Evolutionary conservation across 2,797 vertebrate species (phyloP).

Genomic region (Sebastolobus altivelis): DNA sequence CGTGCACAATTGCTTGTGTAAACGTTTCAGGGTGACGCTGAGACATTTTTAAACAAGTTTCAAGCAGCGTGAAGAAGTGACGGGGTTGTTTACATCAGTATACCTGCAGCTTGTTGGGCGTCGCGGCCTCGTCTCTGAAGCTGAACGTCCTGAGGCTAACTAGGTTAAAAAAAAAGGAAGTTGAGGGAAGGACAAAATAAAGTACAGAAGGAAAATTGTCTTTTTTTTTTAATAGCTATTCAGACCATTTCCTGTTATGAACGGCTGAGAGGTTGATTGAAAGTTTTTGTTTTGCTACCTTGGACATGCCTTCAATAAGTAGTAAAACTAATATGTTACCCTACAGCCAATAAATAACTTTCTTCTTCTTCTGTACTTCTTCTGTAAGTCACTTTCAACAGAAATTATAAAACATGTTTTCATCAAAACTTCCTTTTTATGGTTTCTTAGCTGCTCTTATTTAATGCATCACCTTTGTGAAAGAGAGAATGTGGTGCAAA

Average conservation of each 20-base stretch:
- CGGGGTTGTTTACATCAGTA: conserved; percentile 68
- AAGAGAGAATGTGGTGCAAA: background rate
- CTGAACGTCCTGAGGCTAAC: conserved; percentile 25
- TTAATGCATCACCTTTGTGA: background rate
- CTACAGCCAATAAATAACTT: background rate
- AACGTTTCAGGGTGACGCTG: conserved; percentile 68
- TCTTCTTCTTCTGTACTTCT: background rate
- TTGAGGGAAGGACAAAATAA: conserved; percentile 14
- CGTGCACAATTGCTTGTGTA: conserved; percentile 71
- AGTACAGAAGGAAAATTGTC: conserved; percentile 11
- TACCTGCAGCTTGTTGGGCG: conserved; percentile 55
- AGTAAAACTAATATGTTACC: background rate
- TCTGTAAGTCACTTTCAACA: background rate
- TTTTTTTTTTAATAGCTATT: conserved; percentile 14
- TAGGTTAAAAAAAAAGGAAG: conserved; percentile 6
- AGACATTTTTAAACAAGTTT: conserved; percentile 80
- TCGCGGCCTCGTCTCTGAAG: conserved; percentile 20
- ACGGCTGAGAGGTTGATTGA: background rate
- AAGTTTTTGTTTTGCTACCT: background rate
- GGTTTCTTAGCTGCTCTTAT: background rate
- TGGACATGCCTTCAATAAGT: background rate
- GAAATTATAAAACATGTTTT: background rate
- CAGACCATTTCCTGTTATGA: conserved; percentile 11
- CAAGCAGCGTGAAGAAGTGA: conserved; percentile 70
- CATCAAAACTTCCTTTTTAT: background rate